Conservation (phyloP, 1,140 invertebrate genomes). For the Listronotus oregonensis region DNA sequence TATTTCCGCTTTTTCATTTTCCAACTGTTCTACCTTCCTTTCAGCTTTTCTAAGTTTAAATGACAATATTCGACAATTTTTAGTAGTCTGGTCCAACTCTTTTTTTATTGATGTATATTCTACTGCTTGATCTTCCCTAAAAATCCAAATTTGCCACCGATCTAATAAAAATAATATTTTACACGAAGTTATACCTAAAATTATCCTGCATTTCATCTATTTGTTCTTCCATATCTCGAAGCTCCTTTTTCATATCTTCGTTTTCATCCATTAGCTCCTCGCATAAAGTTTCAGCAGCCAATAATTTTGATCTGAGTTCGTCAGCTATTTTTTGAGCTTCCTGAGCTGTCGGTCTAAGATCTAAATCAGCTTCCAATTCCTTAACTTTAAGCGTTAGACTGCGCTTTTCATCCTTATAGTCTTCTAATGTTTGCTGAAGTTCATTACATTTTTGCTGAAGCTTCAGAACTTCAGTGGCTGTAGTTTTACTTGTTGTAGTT, state of each 20-base stretch:
- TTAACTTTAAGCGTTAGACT: conserved; percentile 70
- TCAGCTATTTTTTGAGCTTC: conserved; percentile 64
- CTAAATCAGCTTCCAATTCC: conserved; percentile 73
- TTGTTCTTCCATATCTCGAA: conserved; percentile 91
- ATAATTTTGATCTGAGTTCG: conserved; percentile 77
- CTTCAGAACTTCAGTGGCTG: conserved; percentile 71
- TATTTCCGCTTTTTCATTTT: conserved; percentile 78
- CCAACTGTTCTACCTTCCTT: conserved; percentile 84
- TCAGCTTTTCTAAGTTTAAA: conserved; percentile 98
- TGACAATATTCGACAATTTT: conserved; percentile 97
- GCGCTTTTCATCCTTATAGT: conserved; percentile 82
- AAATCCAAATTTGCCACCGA: conserved; percentile 43
- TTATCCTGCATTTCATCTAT: conserved; percentile 98
- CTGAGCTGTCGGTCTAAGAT: conserved; percentile 61
- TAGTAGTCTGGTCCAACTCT: conserved; percentile 93
- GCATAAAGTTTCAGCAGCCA: conserved; percentile 84
- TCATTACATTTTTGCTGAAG: conserved; percentile 84
- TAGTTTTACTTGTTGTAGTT: conserved; percentile 71
- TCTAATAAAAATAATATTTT: too few species aligned
- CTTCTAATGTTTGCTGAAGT: conserved; percentile 75
- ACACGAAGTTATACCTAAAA: conserved; percentile 66
- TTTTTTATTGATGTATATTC: conserved; percentile 94
- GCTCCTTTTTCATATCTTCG: conserved; percentile 92
- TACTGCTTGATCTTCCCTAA: conserved; percentile 93
- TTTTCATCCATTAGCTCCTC: conserved; percentile 96